Evolutionary conservation across 1,140 invertebrate species (phyloP), one percentile per base, ranked within the genome.

Genomic region (Heliconius congener): DNA sequence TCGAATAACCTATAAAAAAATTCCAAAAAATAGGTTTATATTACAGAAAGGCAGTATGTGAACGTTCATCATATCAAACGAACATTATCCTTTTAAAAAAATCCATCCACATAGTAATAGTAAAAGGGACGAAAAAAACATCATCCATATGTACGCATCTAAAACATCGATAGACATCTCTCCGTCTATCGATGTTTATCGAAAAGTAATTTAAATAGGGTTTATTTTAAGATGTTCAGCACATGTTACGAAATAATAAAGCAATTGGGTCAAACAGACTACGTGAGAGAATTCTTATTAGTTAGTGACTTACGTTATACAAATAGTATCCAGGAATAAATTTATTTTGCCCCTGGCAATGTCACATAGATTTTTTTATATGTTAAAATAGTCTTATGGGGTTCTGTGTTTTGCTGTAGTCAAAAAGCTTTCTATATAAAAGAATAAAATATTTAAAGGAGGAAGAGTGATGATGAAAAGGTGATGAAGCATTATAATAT

Each of bases 251-350:
- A 81, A 85, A 83, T 79, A 80, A 70, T 76, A 71, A 73, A 80
- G 77, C 77, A 86, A 83, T 85, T 85, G 70, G 85, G 85, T 86
- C 85, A 86, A 82, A 74, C 73, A 74, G 81, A 81, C 82, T 74
- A 81, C 79, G 85, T 85, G 85, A 82, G 85, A 86, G 85, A 84
- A 86, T 84, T 86, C 84, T 76, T 78, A 80, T 81, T 76, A 85
- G 75, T 81, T 76, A 84, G 75, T 78, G 50, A 81, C 74, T 81
- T 77, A 60, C 80, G 76, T 30, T 72, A 72, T 78, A 78, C 77
- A 78, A 82, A 81, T 72, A 79, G 50, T 37, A 60, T 80, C 78
- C 76, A 46, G 60, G 82, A 84, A 83, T 83, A 82, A 77, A 82
- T 76, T 76, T 73, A 78, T 81, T 66, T 81, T 71, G 77, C 52